A percentile compares a stretch with the other conserved stretches of the same genome.
Evolutionary conservation across 2,797 vertebrate species (phyloP).

Genomic region (Petrocephalus schoutedeni): DNA sequence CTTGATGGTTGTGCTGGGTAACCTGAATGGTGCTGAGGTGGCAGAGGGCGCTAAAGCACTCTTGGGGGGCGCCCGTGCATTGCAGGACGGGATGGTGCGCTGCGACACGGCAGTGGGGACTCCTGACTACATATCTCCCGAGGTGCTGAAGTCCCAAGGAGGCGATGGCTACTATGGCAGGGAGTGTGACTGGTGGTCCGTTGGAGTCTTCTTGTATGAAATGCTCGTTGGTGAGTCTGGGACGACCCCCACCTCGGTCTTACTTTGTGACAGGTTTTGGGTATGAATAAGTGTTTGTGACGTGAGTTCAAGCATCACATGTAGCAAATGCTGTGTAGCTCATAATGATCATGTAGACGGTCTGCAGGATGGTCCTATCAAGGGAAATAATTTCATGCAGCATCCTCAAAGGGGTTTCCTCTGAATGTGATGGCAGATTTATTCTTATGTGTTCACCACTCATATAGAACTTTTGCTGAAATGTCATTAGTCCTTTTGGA

Average conservation of each 20-base stretch:
- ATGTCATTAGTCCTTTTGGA: neutral
- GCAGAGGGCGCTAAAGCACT: neutral
- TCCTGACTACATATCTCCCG: conserved; percentile 97
- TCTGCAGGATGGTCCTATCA: neutral
- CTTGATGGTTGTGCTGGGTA: neutral
- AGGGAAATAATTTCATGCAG: neutral
- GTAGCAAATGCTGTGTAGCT: neutral
- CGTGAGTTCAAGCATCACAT: neutral
- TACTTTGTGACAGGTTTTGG: neutral
- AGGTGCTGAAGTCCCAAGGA: conserved; percentile 96
- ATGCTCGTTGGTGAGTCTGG: conserved; percentile 93
- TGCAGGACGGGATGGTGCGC: conserved; percentile 97
- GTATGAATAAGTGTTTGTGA: neutral
- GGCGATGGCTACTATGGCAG: conserved; percentile 94
- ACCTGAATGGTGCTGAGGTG: neutral
- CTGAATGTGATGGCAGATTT: neutral
- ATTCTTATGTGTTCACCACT: neutral
- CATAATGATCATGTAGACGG: neutral
- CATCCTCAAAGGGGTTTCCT: neutral
- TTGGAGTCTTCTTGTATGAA: conserved; percentile 95
- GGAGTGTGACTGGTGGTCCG: conserved; percentile 99
- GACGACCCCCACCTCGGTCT: neutral
- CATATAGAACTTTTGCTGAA: neutral
- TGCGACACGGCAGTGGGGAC: conserved; percentile 98
- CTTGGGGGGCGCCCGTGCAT: neutral